Percentiles rank a stretch among this genome's conserved stretches.
phyloP scores from a whole-genome alignment of 2,888 invertebrate species.

The Odontocolon sp. region DNA sequence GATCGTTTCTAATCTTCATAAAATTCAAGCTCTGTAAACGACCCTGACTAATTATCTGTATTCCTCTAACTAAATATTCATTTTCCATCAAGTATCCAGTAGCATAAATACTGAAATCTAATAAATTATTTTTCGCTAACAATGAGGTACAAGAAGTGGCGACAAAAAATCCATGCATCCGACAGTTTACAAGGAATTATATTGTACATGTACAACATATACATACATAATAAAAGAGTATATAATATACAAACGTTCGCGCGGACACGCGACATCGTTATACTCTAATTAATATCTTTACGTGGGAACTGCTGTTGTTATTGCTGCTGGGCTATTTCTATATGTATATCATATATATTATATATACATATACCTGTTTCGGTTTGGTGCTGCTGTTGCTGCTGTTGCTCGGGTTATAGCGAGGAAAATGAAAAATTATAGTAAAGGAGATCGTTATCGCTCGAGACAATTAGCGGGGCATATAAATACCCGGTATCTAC shows the following conservation, averaged over 20 bases:
- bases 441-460: conserved; percentile 76
- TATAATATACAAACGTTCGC: conserved; percentile 40
- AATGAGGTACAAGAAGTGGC: conserved; percentile 37
- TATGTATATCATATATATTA: too few relatives aligned
- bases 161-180: conserved; percentile 50
- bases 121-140: conserved; percentile 56
- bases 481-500: conserved; percentile 79
- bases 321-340: conserved; percentile 31
- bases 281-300: conserved; percentile 61
- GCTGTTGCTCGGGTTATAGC: conserved; percentile 49
- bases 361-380: background rate
- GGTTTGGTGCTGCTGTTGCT: conserved; percentile 15
- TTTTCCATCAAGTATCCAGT: background rate
- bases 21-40: too few relatives aligned
- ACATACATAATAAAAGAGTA: conserved; percentile 16
- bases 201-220: conserved; percentile 24
- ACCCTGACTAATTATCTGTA: too few relatives aligned
- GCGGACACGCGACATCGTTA: conserved; percentile 61
- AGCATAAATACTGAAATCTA: background rate
- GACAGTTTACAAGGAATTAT: conserved; percentile 58
- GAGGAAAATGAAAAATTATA: conserved; percentile 60
- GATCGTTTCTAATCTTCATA: background rate
- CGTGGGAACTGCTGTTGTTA: conserved; percentile 52
- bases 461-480: conserved; percentile 79
- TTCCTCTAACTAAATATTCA: too few relatives aligned